These are phyloP conservation scores for Ostrea edulis DNA, from an alignment of 1,140 invertebrate genomes.

Conservation along the genomic window DNA sequence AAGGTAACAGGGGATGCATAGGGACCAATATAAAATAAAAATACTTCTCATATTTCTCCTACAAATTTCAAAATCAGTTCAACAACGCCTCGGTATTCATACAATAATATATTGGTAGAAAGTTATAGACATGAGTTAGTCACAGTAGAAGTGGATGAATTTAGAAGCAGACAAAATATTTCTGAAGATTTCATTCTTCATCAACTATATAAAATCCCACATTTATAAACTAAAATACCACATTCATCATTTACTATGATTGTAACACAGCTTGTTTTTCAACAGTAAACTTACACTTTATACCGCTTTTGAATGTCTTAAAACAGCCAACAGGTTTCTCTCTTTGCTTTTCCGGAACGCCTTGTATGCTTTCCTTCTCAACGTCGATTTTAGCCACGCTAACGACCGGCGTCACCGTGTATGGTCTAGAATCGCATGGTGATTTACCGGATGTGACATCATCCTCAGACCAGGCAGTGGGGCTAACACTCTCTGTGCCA, in stretches of 20 bases:
- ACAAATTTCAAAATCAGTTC: too few species aligned
- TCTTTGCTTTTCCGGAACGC: not conserved
- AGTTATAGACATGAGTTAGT: too few species aligned
- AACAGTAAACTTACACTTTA: not conserved
- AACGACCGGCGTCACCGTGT: not conserved
- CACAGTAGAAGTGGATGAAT: too few species aligned
- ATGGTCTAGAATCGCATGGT: not conserved
- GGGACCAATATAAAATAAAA: too few species aligned
- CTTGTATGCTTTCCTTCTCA: not conserved
- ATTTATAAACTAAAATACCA: too few species aligned
- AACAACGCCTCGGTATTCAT: too few species aligned
- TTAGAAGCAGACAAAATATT: too few species aligned
- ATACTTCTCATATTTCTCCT: too few species aligned
- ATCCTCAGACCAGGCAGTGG: not conserved
- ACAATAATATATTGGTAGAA: too few species aligned
- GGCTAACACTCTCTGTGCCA: not conserved
- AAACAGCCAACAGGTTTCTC: not conserved
- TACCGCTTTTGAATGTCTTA: not conserved
- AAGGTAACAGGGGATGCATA: too few species aligned
- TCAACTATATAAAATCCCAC: too few species aligned
- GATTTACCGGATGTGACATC: conserved; percentile 5
- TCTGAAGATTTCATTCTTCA: too few species aligned
- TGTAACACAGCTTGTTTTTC: not conserved
- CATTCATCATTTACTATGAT: not conserved
- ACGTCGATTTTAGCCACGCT: not conserved